Base-by-base conservation (phyloP, 2,888 invertebrate genomes). In the Platynereis dumerilii region DNA sequence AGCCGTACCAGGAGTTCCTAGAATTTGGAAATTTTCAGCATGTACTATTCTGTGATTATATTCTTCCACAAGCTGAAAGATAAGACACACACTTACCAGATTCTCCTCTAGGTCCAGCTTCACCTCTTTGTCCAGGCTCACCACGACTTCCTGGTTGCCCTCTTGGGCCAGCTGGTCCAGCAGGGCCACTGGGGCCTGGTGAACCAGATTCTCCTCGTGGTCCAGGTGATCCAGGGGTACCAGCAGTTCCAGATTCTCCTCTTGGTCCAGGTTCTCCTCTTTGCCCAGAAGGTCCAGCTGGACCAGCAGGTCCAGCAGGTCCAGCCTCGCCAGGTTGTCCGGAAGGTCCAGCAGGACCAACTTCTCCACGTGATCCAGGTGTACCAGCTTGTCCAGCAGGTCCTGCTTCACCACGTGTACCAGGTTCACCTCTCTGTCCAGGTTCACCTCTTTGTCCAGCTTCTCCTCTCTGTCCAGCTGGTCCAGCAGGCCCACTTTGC, bases 331-430 rank as follows among this genome's bases (percentile, higher is more conserved):
- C 64, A 52, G 55, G 55, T 57, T 45, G 61, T 34, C 72, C 72
- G 42, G 64, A 28, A 24, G 58, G 39, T 20, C 79, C 77, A 24
- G 66, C 53, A 48, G 44, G 53, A 12, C 78, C 74, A 10, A 65
- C 53, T 12, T 67, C 52, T 20, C 72, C 65, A 22, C 68, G 70
- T 22, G 64, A 24, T 20, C 65, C 65, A 20, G 42, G 10, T 55
- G 53, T n/a, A 26, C 65, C 61, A 42, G 54, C 2, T 54, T 53
- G 42, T 54, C 61, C 61, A 22, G 53, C 54, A 20, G 54, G 26
- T 29, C 64, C 64, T 10, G 29, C 20, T 34, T 39, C 26, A 55
- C 52, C 48, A 10, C 20, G 10, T 52, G 27, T 1, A 15, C 63
- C 63, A 26, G 54, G 39, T 26, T 39, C 65, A 26, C 63, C 63